These are phyloP conservation scores for Miichthys miiuy DNA, from an alignment of 2,797 vertebrate species.

Conservation along the genomic window DNA sequence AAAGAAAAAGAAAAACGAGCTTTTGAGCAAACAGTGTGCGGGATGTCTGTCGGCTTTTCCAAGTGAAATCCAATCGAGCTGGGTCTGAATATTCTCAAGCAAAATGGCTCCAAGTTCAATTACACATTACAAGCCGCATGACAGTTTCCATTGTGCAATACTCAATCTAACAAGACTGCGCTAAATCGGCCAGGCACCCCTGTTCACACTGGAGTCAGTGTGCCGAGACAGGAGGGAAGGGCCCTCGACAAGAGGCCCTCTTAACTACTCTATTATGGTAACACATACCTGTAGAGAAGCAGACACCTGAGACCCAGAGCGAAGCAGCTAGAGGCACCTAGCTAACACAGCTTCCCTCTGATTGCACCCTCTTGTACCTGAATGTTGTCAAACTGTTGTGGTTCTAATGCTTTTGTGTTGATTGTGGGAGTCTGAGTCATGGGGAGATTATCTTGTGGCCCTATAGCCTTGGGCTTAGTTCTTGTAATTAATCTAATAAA, in stretches of 20 bases:
- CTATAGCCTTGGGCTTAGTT: constrained; percentile 70
- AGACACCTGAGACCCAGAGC: constrained; percentile 80
- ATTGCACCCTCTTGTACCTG: constrained; percentile 77
- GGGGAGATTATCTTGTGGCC: constrained; percentile 78
- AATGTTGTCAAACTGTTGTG: constrained; percentile 84
- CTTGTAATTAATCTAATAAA: constrained; percentile 80
- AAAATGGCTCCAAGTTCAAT: constrained; percentile 84
- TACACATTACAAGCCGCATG: constrained; percentile 82
- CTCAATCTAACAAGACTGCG: constrained; percentile 77
- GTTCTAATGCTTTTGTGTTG: constrained; percentile 82
- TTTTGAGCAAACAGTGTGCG: constrained; percentile 66
- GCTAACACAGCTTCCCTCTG: constrained; percentile 59
- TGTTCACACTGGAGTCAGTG: constrained; percentile 85
- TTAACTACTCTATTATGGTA: constrained; percentile 84
- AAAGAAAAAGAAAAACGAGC: constrained; percentile 59
- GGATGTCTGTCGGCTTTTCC: constrained; percentile 68
- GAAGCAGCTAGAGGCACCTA: constrained; percentile 72
- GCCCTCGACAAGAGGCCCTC: constrained; percentile 82
- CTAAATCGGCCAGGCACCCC: constrained; percentile 79
- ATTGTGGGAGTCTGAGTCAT: constrained; percentile 80
- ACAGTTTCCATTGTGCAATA: constrained; percentile 86
- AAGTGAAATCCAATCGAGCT: constrained; percentile 80
- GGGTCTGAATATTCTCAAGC: constrained; percentile 78
- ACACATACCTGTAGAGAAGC: constrained; percentile 83
- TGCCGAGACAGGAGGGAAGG: constrained; percentile 83